Evolutionary conservation across 2,888 invertebrate species (phyloP).

Genomic region (Lydus trimaculatus): DNA sequence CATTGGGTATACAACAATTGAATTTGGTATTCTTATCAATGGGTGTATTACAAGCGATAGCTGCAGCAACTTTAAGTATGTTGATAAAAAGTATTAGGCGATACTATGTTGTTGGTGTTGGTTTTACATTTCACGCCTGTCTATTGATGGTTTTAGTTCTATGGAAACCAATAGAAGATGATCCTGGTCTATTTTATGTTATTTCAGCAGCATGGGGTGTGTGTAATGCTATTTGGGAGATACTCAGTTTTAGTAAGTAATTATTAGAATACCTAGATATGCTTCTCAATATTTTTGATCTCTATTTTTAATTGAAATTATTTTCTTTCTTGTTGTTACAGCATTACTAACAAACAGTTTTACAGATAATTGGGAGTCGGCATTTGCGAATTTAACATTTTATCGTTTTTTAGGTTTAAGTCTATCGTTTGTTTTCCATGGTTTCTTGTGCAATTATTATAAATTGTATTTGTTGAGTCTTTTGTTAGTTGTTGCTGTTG

Average conservation of each 20-base stretch:
- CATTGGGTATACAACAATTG: slow-evolving; percentile 77
- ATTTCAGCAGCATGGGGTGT: slow-evolving; percentile 89
- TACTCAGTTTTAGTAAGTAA: slow-evolving; percentile 66
- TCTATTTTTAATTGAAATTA: slow-evolving; percentile 7
- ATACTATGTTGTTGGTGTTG: slow-evolving; percentile 80
- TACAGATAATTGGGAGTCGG: slow-evolving; percentile 61
- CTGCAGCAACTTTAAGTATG: slow-evolving; percentile 83
- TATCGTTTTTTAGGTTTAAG: slow-evolving; percentile 69
- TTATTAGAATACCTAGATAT: too few relatives aligned
- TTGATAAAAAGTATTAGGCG: slow-evolving; percentile 76
- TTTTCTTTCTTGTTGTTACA: slow-evolving; percentile 39
- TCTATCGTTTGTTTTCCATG: slow-evolving; percentile 70
- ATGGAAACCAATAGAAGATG: slow-evolving; percentile 83
- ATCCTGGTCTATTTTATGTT: slow-evolving; percentile 81
- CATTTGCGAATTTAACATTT: slow-evolving; percentile 64
- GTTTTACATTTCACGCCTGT: slow-evolving; percentile 82
- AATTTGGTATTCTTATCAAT: slow-evolving; percentile 77
- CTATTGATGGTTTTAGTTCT: slow-evolving; percentile 76
- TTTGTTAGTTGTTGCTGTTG: slow-evolving; percentile 63
- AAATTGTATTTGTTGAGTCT: slow-evolving; percentile 62
- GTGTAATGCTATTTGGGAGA: slow-evolving; percentile 87
- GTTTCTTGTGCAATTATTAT: slow-evolving; percentile 66
- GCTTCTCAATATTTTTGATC: too few relatives aligned
- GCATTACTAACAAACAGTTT: slow-evolving; percentile 60
- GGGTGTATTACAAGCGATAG: slow-evolving; percentile 77